These are phyloP conservation scores for Hemibagrus wyckioides DNA, from an alignment of 2,113 vertebrate species.

Conservation along the genomic window DNA sequence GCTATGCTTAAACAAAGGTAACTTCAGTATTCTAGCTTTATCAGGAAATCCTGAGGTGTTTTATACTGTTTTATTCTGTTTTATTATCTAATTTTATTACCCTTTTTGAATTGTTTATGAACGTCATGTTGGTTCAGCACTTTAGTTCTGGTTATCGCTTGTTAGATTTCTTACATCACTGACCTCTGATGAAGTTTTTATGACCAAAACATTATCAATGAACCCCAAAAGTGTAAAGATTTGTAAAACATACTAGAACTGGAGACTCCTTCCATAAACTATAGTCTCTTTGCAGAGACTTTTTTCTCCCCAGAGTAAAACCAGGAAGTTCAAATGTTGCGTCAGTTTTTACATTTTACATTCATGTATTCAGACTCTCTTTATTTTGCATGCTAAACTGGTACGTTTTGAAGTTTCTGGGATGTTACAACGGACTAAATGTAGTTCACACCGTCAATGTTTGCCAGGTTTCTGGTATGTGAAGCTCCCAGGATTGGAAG, in stretches of 20 bases:
- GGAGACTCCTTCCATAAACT: not conserved
- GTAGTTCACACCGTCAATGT: not conserved
- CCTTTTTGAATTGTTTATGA: not conserved
- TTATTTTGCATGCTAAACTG: too few relatives aligned
- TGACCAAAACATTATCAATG: too few relatives aligned
- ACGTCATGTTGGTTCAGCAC: not conserved
- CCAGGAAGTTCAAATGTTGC: not conserved
- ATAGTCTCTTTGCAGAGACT: not conserved
- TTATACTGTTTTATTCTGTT: not conserved
- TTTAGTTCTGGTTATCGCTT: not conserved
- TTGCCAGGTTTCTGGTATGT: not conserved
- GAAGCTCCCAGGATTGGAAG: not conserved
- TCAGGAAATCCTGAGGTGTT: not conserved
- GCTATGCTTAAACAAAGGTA: too few relatives aligned
- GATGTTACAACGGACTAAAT: not conserved
- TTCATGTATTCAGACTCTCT: not conserved
- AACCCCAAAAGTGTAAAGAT: not conserved
- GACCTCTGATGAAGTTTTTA: too few relatives aligned
- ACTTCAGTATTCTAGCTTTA: not conserved
- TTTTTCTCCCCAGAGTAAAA: not conserved
- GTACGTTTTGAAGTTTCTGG: not conserved
- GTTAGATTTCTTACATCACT: not conserved
- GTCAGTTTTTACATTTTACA: not conserved
- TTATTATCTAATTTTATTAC: not conserved
- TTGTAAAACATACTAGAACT: not conserved